These are phyloP conservation scores for Hiodon alosoides DNA, from an alignment of 2,113 vertebrate species.

Conservation along the genomic window DNA sequence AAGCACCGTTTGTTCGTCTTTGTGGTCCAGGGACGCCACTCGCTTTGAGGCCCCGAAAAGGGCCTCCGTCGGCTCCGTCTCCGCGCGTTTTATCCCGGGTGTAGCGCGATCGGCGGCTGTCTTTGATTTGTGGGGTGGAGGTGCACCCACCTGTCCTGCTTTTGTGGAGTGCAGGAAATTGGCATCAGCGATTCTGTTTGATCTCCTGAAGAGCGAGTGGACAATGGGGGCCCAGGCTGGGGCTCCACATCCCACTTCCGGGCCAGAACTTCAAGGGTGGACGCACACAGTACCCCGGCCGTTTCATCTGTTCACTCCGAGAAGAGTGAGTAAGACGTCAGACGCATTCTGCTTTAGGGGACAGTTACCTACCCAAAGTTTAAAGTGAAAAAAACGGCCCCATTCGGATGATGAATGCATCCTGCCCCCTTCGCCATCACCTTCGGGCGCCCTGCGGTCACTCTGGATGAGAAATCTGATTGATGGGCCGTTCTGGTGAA, in stretches of 20 bases:
- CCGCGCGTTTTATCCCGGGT: background rate
- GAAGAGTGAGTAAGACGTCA: background rate
- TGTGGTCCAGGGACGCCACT: background rate
- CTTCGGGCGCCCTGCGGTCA: background rate
- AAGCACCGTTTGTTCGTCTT: background rate
- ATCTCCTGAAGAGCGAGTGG: background rate
- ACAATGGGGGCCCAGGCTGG: background rate
- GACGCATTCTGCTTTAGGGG: background rate
- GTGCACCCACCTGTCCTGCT: background rate
- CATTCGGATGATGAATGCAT: background rate
- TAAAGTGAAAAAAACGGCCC: background rate
- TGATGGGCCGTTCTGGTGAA: background rate
- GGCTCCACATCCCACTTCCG: background rate
- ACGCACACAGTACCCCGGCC: background rate
- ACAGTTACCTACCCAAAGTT: no score
- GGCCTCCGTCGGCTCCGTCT: background rate
- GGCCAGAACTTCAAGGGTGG: background rate
- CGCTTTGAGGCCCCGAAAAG: constrained; percentile 14
- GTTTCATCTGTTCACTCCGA: background rate
- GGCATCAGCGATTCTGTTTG: background rate
- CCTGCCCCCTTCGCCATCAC: background rate
- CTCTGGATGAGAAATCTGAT: background rate
- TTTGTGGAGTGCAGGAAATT: background rate
- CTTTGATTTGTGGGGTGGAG: background rate
- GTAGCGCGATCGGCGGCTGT: background rate